A percentile compares a stretch with the other conserved stretches of the same genome.
These are phyloP conservation scores for Popillia japonica DNA, from an alignment of 1,140 invertebrate species.

Conservation along the genomic window DNA sequence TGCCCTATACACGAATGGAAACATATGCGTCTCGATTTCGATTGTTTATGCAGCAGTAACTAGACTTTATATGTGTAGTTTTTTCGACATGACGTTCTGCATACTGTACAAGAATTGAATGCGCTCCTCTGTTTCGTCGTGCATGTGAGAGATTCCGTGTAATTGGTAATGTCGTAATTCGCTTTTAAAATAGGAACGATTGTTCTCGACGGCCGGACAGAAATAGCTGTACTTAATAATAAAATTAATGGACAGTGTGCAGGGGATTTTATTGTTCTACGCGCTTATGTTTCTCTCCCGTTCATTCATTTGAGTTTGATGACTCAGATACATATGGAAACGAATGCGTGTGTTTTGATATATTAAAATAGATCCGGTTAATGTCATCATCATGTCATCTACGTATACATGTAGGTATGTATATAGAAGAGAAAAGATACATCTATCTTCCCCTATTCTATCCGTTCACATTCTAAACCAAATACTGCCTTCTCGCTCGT, in stretches of 20 bases:
- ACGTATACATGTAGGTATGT: too few species aligned
- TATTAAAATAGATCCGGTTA: not conserved
- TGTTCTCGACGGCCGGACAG: not conserved
- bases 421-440: too few species aligned
- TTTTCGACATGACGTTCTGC: not conserved
- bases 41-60: constrained; percentile 14
- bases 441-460: too few species aligned
- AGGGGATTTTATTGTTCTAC: constrained; percentile 10
- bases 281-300: not conserved
- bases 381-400: too few species aligned
- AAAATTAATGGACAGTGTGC: not conserved
- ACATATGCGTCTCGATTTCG: not conserved
- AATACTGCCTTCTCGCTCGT: too few species aligned
- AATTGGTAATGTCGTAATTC: constrained; percentile 18
- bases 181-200: not conserved
- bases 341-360: not conserved
- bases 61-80: not conserved
- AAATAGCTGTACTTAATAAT: constrained; percentile 1
- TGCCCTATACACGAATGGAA: not conserved
- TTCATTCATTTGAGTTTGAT: constrained; percentile 8
- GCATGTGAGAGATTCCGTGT: not conserved
- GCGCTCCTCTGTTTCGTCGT: not conserved
- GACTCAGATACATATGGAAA: not conserved
- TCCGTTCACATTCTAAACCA: not conserved
- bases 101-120: not conserved